A percentile compares a stretch with the other conserved stretches of the same genome.
These are phyloP conservation scores for Pristionchus maxplancki DNA, from an alignment of 2,888 invertebrate genomes.

Conservation along the genomic window DNA sequence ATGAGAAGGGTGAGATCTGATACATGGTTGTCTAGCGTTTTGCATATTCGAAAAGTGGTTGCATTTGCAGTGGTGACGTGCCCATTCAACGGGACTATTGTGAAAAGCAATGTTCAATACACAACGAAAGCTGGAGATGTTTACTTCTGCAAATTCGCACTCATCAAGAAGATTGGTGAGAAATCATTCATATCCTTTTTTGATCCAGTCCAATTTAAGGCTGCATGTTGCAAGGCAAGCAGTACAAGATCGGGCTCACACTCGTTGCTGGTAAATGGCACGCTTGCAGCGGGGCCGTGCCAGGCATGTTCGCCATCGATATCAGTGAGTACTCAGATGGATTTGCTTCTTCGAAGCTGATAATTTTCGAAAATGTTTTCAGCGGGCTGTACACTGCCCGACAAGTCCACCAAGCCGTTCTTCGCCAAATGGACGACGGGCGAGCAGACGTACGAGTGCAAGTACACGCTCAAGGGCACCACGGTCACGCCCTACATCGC, in stretches of 20 bases:
- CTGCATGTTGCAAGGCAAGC: background rate
- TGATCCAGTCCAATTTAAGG: background rate
- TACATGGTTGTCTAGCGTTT: no score
- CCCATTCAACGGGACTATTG: background rate
- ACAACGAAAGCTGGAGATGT: background rate
- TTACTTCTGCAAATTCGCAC: background rate
- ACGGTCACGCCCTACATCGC: background rate
- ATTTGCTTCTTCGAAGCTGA: no score
- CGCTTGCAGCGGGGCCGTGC: background rate
- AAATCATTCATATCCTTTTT: background rate
- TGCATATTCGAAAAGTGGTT: no score
- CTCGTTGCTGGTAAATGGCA: background rate
- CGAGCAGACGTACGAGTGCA: background rate
- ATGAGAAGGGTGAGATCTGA: background rate
- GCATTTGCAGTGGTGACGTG: background rate
- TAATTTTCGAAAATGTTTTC: background rate
- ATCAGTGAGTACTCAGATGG: background rate
- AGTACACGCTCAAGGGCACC: background rate
- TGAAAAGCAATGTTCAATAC: background rate
- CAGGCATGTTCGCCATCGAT: background rate
- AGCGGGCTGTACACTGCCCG: background rate
- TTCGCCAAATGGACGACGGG: background rate
- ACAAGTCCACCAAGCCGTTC: background rate
- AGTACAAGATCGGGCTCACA: background rate
- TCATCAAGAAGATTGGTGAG: background rate